Conservation (phyloP, 1,140 invertebrate species). For the Drosophila serrata region DNA sequence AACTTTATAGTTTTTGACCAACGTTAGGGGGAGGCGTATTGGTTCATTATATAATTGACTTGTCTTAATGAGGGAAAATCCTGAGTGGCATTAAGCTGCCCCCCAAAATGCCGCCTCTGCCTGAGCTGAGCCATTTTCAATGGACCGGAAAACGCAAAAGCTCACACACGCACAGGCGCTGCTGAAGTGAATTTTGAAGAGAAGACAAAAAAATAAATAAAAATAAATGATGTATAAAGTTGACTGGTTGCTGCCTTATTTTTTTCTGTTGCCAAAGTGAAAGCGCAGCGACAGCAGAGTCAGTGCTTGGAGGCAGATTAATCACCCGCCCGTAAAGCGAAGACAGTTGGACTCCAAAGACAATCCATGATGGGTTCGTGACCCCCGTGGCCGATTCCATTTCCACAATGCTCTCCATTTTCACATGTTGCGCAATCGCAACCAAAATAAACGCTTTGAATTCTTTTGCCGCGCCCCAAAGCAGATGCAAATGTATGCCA, state of each 20-base stretch:
- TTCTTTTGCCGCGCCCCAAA: slow-evolving; percentile 61
- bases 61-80: slow-evolving; percentile 74
- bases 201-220: slow-evolving; percentile 58
- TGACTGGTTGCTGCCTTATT: slow-evolving; percentile 43
- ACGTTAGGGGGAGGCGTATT: slow-evolving; percentile 2
- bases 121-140: slow-evolving; percentile 64
- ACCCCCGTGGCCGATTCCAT: too few species aligned
- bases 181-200: slow-evolving; percentile 76
- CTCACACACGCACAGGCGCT: slow-evolving; percentile 22
- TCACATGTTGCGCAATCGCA: slow-evolving; percentile 32
- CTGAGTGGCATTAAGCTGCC: slow-evolving; percentile 34
- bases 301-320: slow-evolving; percentile 57
- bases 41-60: slow-evolving; percentile 44
- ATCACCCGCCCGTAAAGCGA: slow-evolving; percentile 62
- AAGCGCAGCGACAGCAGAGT: slow-evolving; percentile 62
- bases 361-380: slow-evolving; percentile 54
- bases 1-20: slow-evolving; percentile 50
- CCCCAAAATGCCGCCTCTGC: neutral
- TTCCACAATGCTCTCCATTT: slow-evolving; percentile 11
- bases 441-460: slow-evolving; percentile 36
- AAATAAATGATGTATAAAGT: slow-evolving; percentile 63
- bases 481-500: slow-evolving; percentile 59
- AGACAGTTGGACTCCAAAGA: slow-evolving; percentile 36
- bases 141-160: slow-evolving; percentile 74
- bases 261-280: slow-evolving; percentile 78